These are phyloP conservation scores for Cerceris rybyensis DNA, from an alignment of 2,888 invertebrate genomes.

Conservation along the genomic window DNA sequence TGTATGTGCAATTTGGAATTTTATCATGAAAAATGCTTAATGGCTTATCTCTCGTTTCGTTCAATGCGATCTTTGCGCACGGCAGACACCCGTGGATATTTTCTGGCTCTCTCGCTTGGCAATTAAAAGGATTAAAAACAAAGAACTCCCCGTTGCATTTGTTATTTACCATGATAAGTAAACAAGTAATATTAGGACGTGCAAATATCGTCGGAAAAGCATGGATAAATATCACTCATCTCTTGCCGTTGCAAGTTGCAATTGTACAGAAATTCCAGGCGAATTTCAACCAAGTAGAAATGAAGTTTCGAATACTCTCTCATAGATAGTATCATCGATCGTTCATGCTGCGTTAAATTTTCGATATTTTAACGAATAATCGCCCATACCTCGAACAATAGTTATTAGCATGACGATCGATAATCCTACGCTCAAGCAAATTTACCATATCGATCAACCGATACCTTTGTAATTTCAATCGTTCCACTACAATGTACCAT, in stretches of 20 bases:
- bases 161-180: background rate
- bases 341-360: conserved; percentile 15
- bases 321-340: background rate
- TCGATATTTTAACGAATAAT: conserved; percentile 24
- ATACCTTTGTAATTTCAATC: conserved; percentile 30
- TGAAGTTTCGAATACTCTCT: background rate
- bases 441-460: conserved; percentile 28
- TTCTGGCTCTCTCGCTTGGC: background rate
- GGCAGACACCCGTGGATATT: background rate
- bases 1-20: background rate
- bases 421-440: conserved; percentile 31
- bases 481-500: background rate
- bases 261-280: background rate
- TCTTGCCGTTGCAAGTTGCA: background rate
- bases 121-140: background rate
- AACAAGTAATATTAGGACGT: background rate
- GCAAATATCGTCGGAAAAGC: background rate
- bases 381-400: conserved; percentile 24
- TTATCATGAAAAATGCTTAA: background rate
- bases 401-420: conserved; percentile 46
- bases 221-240: background rate
- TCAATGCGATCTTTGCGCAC: too few relatives aligned
- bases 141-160: background rate
- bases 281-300: background rate
- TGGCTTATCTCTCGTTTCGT: too few relatives aligned